A percentile compares a stretch with the other conserved stretches of the same genome.
phyloP scores from a whole-genome alignment of 2,113 vertebrate species.

The Bothrops jararaca region DNA sequence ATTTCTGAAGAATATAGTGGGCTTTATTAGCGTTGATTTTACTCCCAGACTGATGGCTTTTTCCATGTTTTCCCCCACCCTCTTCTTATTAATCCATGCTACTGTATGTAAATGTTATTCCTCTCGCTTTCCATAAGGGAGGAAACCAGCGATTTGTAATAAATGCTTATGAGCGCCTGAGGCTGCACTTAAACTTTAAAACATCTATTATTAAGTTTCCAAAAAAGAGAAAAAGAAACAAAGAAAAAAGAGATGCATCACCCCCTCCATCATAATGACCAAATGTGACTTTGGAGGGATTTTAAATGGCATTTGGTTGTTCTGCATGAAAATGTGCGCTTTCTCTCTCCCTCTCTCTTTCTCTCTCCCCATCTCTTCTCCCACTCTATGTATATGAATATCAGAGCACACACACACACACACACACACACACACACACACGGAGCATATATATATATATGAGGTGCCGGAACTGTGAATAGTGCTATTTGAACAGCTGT shows the following conservation, averaged over 20 bases:
- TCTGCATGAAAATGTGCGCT: constrained; percentile 74
- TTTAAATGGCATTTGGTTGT: constrained; percentile 84
- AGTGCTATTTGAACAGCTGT: constrained; percentile 84
- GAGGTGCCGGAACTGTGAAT: constrained; percentile 82
- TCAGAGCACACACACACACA: neutral
- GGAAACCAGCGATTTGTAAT: constrained; percentile 91
- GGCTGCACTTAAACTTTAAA: constrained; percentile 99
- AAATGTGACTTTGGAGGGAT: constrained; percentile 89
- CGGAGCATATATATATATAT: neutral
- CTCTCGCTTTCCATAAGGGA: constrained; percentile 78
- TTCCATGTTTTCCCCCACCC: constrained; percentile 69
- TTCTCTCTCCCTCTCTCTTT: neutral
- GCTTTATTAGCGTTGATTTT: constrained; percentile 81
- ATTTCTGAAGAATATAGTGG: constrained; percentile 86
- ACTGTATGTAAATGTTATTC: constrained; percentile 92
- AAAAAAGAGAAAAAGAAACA: constrained; percentile 60
- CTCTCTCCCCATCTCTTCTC: neutral
- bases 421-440: neutral
- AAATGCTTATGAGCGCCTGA: constrained; percentile 91
- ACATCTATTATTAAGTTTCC: constrained; percentile 98
- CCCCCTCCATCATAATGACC: constrained; percentile 77
- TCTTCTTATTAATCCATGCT: constrained; percentile 83
- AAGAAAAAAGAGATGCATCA: constrained; percentile 3
- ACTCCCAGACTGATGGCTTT: constrained; percentile 83
- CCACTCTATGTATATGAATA: constrained; percentile 20